Percentiles rank a stretch among this genome's conserved stretches.
Evolutionary conservation across 1,140 invertebrate species (phyloP).

Genomic region (Calephelis virginiensis): DNA sequence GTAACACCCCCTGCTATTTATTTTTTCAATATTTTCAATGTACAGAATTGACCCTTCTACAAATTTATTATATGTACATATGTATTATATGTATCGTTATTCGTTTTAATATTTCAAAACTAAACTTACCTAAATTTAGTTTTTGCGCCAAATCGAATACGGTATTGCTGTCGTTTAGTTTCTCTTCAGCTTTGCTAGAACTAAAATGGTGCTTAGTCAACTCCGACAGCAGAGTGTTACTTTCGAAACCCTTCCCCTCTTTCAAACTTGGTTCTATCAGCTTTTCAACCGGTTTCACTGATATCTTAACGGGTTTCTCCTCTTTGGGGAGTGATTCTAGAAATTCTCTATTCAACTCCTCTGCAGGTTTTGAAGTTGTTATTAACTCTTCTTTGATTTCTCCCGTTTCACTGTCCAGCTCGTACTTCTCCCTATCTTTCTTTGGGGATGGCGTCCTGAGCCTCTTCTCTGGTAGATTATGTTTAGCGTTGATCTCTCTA

Average conservation of each 20-base stretch:
- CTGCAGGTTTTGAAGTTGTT: slow-evolving; percentile 51
- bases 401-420: slow-evolving; percentile 42
- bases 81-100: no score
- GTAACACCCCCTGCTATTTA: no score
- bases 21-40: no score
- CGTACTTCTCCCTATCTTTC: slow-evolving; percentile 27
- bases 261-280: slow-evolving; percentile 34
- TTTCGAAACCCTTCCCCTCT: slow-evolving; percentile 6
- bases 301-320: slow-evolving; percentile 53
- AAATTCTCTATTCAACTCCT: slow-evolving; percentile 69
- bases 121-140: slow-evolving; percentile 40
- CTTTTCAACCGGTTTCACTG: slow-evolving; percentile 46
- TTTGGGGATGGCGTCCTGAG: slow-evolving; percentile 40
- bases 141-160: slow-evolving; percentile 40
- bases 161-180: slow-evolving; percentile 18
- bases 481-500: slow-evolving; percentile 26
- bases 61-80: no score
- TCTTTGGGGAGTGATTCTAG: slow-evolving; percentile 60
- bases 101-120: background rate
- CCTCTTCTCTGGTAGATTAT: slow-evolving; percentile 35
- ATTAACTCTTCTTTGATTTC: slow-evolving; percentile 45
- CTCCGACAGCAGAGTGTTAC: slow-evolving; percentile 2
- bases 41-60: no score
- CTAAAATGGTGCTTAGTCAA: slow-evolving; percentile 22
- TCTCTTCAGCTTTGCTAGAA: slow-evolving; percentile 17